phyloP scores from a whole-genome alignment of 2,888 invertebrate genomes.

The Antitype chi region DNA sequence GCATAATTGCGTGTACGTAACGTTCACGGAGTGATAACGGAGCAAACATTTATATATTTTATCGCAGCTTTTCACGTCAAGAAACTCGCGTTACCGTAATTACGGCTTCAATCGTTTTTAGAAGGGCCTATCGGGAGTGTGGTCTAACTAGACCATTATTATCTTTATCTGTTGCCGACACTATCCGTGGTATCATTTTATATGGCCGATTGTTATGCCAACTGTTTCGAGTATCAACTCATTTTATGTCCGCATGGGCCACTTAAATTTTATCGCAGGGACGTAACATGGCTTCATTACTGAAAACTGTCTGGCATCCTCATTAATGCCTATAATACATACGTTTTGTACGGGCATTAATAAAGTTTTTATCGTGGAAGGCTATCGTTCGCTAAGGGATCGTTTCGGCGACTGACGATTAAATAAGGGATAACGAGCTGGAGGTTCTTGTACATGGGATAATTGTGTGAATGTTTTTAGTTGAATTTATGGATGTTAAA shows the following conservation, averaged over 20 bases:
- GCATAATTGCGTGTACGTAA: conserved; percentile 62
- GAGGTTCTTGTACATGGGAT: conserved; percentile 21
- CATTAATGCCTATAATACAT: conserved; percentile 67
- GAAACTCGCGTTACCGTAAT: conserved; percentile 56
- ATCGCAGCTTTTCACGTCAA: conserved; percentile 54
- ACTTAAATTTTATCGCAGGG: conserved; percentile 77
- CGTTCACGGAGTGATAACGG: conserved; percentile 54
- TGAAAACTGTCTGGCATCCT: conserved; percentile 67
- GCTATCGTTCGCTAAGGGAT: conserved; percentile 53
- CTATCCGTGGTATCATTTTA: conserved; percentile 41
- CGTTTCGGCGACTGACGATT: conserved; percentile 53
- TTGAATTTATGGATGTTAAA: conserved; percentile 25
- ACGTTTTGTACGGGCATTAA: conserved; percentile 55
- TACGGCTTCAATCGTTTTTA: conserved; percentile 51
- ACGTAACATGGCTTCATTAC: conserved; percentile 76
- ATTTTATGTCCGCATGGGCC: conserved; percentile 70
- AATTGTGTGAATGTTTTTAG: conserved; percentile 32
- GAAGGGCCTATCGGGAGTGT: conserved; percentile 35
- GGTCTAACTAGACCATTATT: conserved; percentile 37
- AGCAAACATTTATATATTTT: conserved; percentile 61
- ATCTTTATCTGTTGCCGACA: conserved; percentile 56
- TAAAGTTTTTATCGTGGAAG: conserved; percentile 64
- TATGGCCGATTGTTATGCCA: conserved; percentile 58
- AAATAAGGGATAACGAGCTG: conserved; percentile 46
- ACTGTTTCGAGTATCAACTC: conserved; percentile 61